Evolutionary conservation across 1,140 invertebrate species (phyloP), one percentile per base, ranked within the genome.

Genomic region (Microplitis mediator): DNA sequence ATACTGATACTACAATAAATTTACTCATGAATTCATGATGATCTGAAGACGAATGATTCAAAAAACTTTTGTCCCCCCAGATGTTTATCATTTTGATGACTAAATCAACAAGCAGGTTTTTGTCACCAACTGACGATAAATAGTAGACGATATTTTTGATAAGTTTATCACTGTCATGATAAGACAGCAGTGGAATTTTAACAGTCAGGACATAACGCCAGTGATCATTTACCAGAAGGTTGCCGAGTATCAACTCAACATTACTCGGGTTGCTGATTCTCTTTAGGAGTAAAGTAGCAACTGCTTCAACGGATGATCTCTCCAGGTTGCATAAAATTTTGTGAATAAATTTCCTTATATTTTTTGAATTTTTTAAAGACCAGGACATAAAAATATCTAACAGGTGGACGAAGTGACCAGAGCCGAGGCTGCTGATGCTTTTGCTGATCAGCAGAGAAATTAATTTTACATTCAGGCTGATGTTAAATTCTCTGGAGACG

Each of bases 11-110:
- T 8, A 97, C 80, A 0, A 97, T 86, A n/a, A 93, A 82, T 81
- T 93, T 92, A 0, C 93, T 92, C 8, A 96, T 88, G 74, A 93
- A 93, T 69, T 93, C 82, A 76, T 96, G 95, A 75, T 97, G 94
- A 39, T 92, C 90, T 63, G 92, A 86, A 51, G 92, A 90, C 0
- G 91, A 90, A 62, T 93, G 91, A 71, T 90, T 91, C 2, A 94
- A 78, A 0, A 91, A 88, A 75, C 90, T 92, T 60, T 90, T 90
- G 80, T 94, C 91, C 0, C 91, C 88, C 95, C 95, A 98, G 61
- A 92, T 87, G 3, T 88, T 85, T 6, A 91, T 73, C 52, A 94
- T 76, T 74, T 90, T 89, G 0, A 88, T 65, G 3, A 90, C 76
- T 50, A 92, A 77, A 2, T 90, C 86, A 0, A 83, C 80, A 66